These are phyloP conservation scores for Torymus aiolomorphi DNA, from an alignment of 2,888 invertebrate species.

Conservation along the genomic window DNA sequence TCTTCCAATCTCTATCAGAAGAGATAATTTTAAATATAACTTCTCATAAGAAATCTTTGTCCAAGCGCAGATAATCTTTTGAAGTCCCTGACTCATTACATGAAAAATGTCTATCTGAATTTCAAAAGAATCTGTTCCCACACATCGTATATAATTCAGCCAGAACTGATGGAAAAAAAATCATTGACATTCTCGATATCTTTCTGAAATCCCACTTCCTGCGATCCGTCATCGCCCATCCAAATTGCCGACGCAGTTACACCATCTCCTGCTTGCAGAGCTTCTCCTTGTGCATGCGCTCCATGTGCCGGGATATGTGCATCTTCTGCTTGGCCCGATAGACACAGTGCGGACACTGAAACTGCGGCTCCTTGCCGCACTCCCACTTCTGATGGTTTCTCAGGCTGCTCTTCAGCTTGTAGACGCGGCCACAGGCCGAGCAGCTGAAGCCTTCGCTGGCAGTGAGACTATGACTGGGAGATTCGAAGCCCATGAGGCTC, in stretches of 20 bases:
- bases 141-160: no score
- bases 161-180: no score
- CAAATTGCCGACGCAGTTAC: slow-evolving; percentile 12
- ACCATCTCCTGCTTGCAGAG: slow-evolving; percentile 60
- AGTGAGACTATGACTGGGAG: neutral
- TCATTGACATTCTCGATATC: no score
- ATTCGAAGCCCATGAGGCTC: slow-evolving; percentile 58
- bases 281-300: slow-evolving; percentile 70
- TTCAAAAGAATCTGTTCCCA: no score
- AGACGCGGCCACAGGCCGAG: slow-evolving; percentile 85
- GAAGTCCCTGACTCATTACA: no score
- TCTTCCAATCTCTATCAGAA: neutral
- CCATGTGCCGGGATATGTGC: slow-evolving; percentile 68
- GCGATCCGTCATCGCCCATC: no score
- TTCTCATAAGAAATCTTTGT: neutral
- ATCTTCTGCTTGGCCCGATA: slow-evolving; percentile 68
- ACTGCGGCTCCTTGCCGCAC: slow-evolving; percentile 74
- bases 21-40: neutral
- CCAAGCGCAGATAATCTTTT: no score
- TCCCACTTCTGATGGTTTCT: slow-evolving; percentile 72
- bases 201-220: no score
- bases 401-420: slow-evolving; percentile 70
- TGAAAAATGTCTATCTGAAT: no score
- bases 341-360: slow-evolving; percentile 71
- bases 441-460: slow-evolving; percentile 79